phyloP scores from a whole-genome alignment of 2,797 vertebrate genomes.

The Enteromius afrohamiltoni region DNA sequence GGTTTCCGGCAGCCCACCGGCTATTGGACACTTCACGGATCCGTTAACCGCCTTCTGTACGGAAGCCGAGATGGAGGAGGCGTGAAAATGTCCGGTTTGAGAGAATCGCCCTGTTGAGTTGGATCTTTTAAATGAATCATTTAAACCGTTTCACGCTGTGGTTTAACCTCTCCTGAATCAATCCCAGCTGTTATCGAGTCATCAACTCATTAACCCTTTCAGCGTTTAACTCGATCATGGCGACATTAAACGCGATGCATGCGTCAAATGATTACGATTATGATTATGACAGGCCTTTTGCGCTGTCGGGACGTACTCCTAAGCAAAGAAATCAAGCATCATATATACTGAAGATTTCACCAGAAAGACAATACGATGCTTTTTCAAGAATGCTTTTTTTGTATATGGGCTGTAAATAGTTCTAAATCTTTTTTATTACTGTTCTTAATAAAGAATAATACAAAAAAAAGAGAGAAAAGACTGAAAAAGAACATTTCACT shows the following conservation, averaged over 20 bases:
- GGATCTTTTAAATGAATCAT: background rate
- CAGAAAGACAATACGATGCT: too few species aligned
- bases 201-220: background rate
- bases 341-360: too few species aligned
- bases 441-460: too few species aligned
- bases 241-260: background rate
- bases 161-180: background rate
- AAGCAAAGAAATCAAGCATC: too few species aligned
- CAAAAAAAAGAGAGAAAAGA: too few species aligned
- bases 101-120: background rate
- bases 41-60: slow-evolving; percentile 71
- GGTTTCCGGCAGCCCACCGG: slow-evolving; percentile 39
- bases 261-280: background rate
- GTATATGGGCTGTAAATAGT: too few species aligned
- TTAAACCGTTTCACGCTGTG: background rate
- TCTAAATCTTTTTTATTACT: too few species aligned
- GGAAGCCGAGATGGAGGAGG: slow-evolving; percentile 77
- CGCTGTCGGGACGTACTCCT: background rate
- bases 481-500: too few species aligned
- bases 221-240: slow-evolving; percentile 35
- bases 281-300: background rate
- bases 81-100: slow-evolving; percentile 15
- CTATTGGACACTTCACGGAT: slow-evolving; percentile 69
- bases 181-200: background rate
- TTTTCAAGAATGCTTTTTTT: too few species aligned